Conservation (phyloP, 2,797 vertebrate genomes). For the Scolopax bukidnonensis region DNA sequence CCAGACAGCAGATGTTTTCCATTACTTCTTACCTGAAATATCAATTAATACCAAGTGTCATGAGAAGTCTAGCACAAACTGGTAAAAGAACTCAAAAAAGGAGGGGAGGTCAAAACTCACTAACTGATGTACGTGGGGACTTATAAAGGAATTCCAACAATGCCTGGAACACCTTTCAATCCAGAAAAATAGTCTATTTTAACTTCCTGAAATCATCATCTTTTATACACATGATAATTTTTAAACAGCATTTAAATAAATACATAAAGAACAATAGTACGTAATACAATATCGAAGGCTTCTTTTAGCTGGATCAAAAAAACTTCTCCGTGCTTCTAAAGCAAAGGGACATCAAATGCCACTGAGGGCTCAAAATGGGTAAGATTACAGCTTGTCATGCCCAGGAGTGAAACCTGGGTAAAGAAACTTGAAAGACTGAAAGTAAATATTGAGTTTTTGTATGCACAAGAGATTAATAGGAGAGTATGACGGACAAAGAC, state of each 20-base stretch:
- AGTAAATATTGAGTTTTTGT: not conserved
- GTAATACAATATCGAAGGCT: not conserved
- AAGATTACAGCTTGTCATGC: not conserved
- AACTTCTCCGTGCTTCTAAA: not conserved
- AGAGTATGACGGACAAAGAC: not conserved
- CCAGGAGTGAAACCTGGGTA: not conserved
- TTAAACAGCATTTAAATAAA: not conserved
- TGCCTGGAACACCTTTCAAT: constrained; percentile 5
- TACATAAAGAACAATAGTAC: not conserved
- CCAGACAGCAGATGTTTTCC: not conserved
- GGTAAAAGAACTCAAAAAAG: not conserved
- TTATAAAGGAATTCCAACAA: constrained; percentile 30
- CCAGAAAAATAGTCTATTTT: not conserved
- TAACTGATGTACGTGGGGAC: not conserved
- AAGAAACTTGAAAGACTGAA: not conserved
- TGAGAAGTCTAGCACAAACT: not conserved
- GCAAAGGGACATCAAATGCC: not conserved
- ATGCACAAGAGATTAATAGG: not conserved
- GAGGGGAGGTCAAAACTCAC: not conserved
- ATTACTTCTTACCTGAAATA: not conserved
- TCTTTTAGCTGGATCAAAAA: not conserved
- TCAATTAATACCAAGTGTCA: not conserved
- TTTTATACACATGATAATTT: not conserved
- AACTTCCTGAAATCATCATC: not conserved
- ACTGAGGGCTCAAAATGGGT: not conserved